Conservation (phyloP, 2,888 invertebrate species). For the Pilophorus perplexus region DNA sequence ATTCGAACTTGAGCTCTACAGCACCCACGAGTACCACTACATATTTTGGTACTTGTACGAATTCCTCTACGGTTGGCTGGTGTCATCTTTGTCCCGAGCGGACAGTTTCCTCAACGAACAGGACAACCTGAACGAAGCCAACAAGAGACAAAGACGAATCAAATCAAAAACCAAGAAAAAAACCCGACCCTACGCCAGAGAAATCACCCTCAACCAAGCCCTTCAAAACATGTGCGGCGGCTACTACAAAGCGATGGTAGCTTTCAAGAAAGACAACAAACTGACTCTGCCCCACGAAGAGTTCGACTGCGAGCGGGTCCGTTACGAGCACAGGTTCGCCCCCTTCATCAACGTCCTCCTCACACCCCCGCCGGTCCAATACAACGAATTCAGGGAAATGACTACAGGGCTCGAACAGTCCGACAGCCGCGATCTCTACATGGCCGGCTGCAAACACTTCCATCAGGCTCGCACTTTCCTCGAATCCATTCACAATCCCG, state of each 20-base stretch:
- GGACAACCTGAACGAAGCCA: constrained; percentile 59
- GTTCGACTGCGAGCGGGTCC: constrained; percentile 90
- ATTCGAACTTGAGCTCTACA: constrained; percentile 92
- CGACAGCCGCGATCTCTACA: constrained; percentile 64
- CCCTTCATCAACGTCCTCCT: constrained; percentile 82
- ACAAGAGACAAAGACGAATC: constrained; percentile 52
- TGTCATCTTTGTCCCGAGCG: constrained; percentile 85
- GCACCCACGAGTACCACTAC: constrained; percentile 93
- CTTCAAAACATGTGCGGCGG: constrained; percentile 93
- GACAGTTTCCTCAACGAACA: constrained; percentile 79
- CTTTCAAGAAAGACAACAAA: constrained; percentile 83
- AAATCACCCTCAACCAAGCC: constrained; percentile 86
- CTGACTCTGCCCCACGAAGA: constrained; percentile 77
- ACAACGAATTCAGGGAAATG: constrained; percentile 83
- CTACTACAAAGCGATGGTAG: constrained; percentile 90
- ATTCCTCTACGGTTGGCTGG: constrained; percentile 89
- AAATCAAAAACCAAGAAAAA: constrained; percentile 64
- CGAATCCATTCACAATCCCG: constrained; percentile 77
- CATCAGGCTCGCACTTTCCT: constrained; percentile 83
- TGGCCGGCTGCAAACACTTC: constrained; percentile 86
- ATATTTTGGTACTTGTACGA: constrained; percentile 96
- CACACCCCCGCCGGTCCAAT: constrained; percentile 88
- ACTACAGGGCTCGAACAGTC: constrained; percentile 59
- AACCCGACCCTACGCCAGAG: constrained; percentile 70
- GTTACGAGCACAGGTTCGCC: constrained; percentile 90